Conservation (phyloP, 2,888 invertebrate genomes). For the Xanthia togata region DNA sequence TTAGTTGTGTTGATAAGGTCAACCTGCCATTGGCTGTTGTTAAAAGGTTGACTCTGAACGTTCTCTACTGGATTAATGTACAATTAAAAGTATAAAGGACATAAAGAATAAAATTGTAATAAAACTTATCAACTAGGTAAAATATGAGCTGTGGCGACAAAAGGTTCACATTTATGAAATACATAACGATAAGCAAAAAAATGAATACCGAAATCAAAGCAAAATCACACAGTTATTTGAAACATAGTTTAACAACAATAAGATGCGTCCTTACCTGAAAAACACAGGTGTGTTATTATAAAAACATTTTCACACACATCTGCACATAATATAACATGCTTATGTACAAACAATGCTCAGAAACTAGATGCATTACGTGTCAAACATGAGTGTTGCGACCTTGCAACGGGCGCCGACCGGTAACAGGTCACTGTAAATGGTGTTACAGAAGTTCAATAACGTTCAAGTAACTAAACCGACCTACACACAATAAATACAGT, state of each 20-base stretch:
- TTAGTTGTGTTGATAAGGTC: neutral
- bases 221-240: neutral
- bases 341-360: slow-evolving; percentile 56
- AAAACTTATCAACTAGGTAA: neutral
- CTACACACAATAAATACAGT: too few species aligned
- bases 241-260: slow-evolving; percentile 15
- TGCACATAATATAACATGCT: neutral
- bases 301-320: slow-evolving; percentile 31
- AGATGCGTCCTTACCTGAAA: slow-evolving; percentile 3
- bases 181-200: neutral
- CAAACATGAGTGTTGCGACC: slow-evolving; percentile 60
- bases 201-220: neutral
- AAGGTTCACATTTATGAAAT: neutral
- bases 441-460: slow-evolving; percentile 15
- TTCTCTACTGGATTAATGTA: neutral
- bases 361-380: slow-evolving; percentile 63
- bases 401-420: slow-evolving; percentile 60
- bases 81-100: neutral
- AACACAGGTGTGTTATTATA: slow-evolving; percentile 4
- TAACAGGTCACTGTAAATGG: slow-evolving; percentile 12
- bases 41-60: neutral
- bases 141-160: neutral
- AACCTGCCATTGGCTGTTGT: too few species aligned
- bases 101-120: neutral
- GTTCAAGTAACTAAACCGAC: neutral